Conservation (phyloP, 2,113 vertebrate genomes). For the Lethenteron camtschaticum region DNA sequence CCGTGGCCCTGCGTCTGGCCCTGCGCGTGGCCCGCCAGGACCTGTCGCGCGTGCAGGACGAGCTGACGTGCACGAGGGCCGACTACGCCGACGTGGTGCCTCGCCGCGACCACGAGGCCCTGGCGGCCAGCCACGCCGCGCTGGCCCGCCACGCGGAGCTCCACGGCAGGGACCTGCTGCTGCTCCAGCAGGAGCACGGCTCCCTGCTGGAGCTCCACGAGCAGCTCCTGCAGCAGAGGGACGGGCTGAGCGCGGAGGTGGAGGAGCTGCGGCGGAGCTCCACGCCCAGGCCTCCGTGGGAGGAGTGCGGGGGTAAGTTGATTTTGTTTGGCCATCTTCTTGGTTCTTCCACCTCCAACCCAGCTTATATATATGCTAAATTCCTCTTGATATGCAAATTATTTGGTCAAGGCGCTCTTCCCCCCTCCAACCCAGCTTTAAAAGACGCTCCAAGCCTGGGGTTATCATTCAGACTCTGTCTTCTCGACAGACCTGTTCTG, state of each 20-base stretch:
- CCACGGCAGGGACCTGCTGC: slow-evolving; percentile 27
- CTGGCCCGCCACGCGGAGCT: slow-evolving; percentile 23
- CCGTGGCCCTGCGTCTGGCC: slow-evolving; percentile 29
- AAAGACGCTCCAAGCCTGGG: no score
- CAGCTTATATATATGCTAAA: neutral
- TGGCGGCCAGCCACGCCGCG: slow-evolving; percentile 25
- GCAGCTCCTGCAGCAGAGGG: slow-evolving; percentile 17
- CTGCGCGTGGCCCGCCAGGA: slow-evolving; percentile 34
- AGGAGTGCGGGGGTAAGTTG: slow-evolving; percentile 24
- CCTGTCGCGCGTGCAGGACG: slow-evolving; percentile 32
- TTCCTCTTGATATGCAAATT: neutral
- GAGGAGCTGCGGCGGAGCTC: slow-evolving; percentile 16
- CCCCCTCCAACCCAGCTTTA: no score
- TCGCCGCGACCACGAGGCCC: slow-evolving; percentile 32
- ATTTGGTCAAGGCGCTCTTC: neutral
- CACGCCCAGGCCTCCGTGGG: slow-evolving; percentile 21
- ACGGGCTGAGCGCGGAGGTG: slow-evolving; percentile 16
- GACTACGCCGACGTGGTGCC: slow-evolving; percentile 44
- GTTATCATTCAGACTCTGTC: no score
- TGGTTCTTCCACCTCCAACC: neutral
- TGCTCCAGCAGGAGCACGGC: slow-evolving; percentile 28
- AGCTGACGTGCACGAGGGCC: slow-evolving; percentile 30
- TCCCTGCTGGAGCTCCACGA: slow-evolving; percentile 30
- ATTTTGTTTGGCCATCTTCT: neutral
- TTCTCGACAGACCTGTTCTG: no score